Conservation (phyloP, 2,797 vertebrate species). For the Pseudochirops cupreus region DNA sequence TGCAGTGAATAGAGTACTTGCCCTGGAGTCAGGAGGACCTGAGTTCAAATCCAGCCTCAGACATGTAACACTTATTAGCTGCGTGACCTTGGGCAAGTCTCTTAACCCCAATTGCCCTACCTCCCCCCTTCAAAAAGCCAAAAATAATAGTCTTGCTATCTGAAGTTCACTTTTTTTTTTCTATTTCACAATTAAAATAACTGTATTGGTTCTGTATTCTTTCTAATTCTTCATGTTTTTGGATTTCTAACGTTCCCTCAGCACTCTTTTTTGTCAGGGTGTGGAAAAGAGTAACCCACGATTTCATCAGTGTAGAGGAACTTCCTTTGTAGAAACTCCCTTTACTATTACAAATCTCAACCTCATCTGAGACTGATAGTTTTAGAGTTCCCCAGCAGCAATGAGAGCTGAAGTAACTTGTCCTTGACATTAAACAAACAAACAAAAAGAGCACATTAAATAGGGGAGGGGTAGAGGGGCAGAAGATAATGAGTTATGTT, state of each 20-base stretch:
- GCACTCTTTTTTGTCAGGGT: neutral
- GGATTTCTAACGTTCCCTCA: neutral
- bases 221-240: neutral
- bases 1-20: too few species aligned
- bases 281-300: neutral
- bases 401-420: neutral
- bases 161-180: neutral
- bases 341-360: neutral
- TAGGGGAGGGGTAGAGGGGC: neutral
- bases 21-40: too few species aligned
- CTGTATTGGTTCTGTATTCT: neutral
- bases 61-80: too few species aligned
- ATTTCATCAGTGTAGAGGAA: neutral
- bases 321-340: neutral
- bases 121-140: too few species aligned
- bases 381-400: neutral
- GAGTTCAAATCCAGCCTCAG: too few species aligned
- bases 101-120: too few species aligned
- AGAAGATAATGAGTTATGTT: neutral
- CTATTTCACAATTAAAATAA: neutral
- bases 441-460: neutral
- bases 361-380: neutral
- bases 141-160: neutral
- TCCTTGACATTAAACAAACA: neutral
- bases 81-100: too few species aligned